A percentile compares a stretch with the other conserved stretches of the same genome.
Conservation (phyloP, 1,140 invertebrate species). For the Tribolium castaneum region DNA sequence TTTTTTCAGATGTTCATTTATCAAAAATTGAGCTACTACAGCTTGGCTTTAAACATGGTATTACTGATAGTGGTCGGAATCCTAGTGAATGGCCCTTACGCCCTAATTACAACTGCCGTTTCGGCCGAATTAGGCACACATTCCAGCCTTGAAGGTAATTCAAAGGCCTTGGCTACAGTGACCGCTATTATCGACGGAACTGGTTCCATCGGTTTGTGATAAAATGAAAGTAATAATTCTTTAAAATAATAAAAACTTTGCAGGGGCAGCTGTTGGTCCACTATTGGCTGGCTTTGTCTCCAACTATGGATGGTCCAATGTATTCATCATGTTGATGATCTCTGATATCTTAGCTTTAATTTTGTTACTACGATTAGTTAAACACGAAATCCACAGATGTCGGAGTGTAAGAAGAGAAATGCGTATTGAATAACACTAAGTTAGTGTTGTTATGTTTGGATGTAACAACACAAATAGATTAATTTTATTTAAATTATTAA, state of each 20-base stretch:
- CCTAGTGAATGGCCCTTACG: slow-evolving; percentile 95
- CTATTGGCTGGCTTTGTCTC: slow-evolving; percentile 88
- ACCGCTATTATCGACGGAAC: slow-evolving; percentile 98
- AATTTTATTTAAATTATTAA: neutral
- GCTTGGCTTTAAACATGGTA: slow-evolving; percentile 72
- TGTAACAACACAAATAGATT: neutral
- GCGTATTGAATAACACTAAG: slow-evolving; percentile 22
- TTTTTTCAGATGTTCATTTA: slow-evolving; percentile 81
- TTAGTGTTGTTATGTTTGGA: neutral
- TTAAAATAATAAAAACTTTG: slow-evolving; percentile 24
- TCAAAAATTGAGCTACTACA: slow-evolving; percentile 75
- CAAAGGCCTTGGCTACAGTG: slow-evolving; percentile 93
- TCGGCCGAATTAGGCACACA: slow-evolving; percentile 95
- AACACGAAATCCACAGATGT: slow-evolving; percentile 52
- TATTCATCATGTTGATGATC: slow-evolving; percentile 92
- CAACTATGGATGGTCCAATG: slow-evolving; percentile 81
- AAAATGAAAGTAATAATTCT: slow-evolving; percentile 13
- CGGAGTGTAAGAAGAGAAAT: slow-evolving; percentile 38
- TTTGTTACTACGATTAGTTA: slow-evolving; percentile 67
- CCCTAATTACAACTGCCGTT: slow-evolving; percentile 95
- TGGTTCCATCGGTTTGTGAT: slow-evolving; percentile 83
- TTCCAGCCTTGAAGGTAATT: slow-evolving; percentile 82
- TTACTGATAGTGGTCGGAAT: slow-evolving; percentile 83
- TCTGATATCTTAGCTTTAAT: slow-evolving; percentile 85
- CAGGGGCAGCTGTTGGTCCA: slow-evolving; percentile 91